Evolutionary conservation across 2,113 vertebrate genomes (phyloP).

Genomic region (Tyto alba): DNA sequence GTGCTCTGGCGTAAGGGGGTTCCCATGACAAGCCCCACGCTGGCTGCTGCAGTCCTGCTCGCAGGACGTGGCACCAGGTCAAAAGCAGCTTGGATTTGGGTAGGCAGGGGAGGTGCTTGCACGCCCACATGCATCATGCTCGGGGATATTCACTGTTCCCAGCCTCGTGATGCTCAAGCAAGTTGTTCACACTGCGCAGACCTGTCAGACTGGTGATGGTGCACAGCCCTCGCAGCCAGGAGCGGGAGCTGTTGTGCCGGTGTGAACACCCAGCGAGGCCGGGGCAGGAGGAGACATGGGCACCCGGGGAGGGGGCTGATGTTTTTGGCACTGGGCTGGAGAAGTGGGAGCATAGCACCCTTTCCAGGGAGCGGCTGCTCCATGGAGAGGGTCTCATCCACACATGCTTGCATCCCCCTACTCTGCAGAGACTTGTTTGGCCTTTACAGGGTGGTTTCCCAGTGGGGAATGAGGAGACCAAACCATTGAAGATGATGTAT

Average conservation of each 20-base stretch:
- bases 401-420: background rate
- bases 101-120: background rate
- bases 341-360: background rate
- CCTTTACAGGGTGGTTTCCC: background rate
- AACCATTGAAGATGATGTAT: fast-evolving
- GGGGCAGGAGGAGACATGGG: background rate
- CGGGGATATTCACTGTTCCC: background rate
- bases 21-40: background rate
- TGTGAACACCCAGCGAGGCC: background rate
- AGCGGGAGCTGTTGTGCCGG: fast-evolving
- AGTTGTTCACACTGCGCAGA: background rate
- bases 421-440: background rate
- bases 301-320: background rate
- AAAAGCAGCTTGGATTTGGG: background rate
- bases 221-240: background rate
- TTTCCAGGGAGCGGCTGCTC: background rate
- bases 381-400: background rate
- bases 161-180: fast-evolving
- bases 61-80: background rate
- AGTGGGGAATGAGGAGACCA: background rate
- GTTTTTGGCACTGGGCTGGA: background rate
- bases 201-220: background rate
- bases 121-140: background rate
- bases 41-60: background rate
- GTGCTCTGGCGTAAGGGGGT: background rate